Evolutionary conservation across 1,140 invertebrate species (phyloP).

Genomic region (Drosophila watanabei): DNA sequence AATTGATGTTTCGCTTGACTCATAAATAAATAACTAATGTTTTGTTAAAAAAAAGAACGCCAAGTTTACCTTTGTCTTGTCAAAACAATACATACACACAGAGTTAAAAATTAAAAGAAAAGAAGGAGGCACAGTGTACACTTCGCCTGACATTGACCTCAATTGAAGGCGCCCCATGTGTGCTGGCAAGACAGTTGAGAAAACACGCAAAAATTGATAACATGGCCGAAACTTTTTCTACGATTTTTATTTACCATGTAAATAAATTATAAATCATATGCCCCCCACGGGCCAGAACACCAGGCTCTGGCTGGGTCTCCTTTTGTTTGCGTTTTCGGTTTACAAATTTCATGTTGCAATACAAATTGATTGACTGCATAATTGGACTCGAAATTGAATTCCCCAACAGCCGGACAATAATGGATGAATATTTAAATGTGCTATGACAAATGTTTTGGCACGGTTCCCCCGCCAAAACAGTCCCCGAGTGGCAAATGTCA

Average conservation of each 20-base stretch:
- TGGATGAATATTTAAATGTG: conserved; percentile 62
- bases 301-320: not conserved
- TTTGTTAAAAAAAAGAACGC: conserved; percentile 23
- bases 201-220: conserved; percentile 62
- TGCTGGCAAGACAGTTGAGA: conserved; percentile 36
- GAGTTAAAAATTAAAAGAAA: conserved; percentile 10
- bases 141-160: conserved; percentile 67
- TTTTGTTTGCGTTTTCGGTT: conserved; percentile 37
- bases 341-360: conserved; percentile 28
- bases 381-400: conserved; percentile 53
- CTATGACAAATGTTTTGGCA: conserved; percentile 70
- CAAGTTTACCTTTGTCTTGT: conserved; percentile 41
- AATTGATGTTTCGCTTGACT: conserved; percentile 61
- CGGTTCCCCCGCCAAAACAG: not conserved
- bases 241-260: conserved; percentile 45
- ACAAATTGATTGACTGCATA: conserved; percentile 54
- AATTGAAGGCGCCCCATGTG: conserved; percentile 47
- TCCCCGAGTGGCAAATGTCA: conserved; percentile 58
- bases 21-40: conserved; percentile 45
- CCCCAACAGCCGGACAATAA: conserved; percentile 24
- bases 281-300: conserved; percentile 32
- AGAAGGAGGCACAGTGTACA: conserved; percentile 5
- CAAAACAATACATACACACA: conserved; percentile 14
- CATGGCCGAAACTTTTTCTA: conserved; percentile 14
- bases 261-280: conserved; percentile 62